Evolutionary conservation across 2,888 invertebrate species (phyloP).

Genomic region (Rhamphomyia laevipes): DNA sequence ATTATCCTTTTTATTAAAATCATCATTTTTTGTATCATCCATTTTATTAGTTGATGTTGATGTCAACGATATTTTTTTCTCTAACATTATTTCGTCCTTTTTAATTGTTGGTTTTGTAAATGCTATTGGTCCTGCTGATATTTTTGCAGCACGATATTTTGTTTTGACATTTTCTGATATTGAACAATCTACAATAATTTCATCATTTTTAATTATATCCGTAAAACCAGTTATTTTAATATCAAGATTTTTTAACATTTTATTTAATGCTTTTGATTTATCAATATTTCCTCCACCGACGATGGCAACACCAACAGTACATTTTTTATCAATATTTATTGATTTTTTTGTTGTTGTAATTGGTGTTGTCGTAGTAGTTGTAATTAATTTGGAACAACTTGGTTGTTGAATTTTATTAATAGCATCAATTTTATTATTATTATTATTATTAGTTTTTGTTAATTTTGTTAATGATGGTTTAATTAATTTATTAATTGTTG

Average conservation of each 20-base stretch:
- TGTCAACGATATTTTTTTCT: neutral
- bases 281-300: constrained; percentile 24
- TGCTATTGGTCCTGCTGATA: neutral
- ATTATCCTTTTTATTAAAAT: neutral
- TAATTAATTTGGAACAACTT: neutral
- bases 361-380: neutral
- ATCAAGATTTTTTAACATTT: constrained; percentile 36
- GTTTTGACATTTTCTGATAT: constrained; percentile 39
- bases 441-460: no score
- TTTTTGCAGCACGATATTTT: constrained; percentile 31
- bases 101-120: neutral
- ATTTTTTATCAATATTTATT: no score
- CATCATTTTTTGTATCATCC: neutral
- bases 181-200: constrained; percentile 30
- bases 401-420: neutral
- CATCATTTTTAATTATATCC: constrained; percentile 31
- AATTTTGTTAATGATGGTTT: no score
- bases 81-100: neutral
- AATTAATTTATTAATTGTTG: no score
- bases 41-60: no score
- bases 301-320: neutral
- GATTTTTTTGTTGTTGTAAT: neutral
- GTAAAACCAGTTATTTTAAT: constrained; percentile 36
- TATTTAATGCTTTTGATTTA: constrained; percentile 33
- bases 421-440: no score